A percentile compares a stretch with the other conserved stretches of the same genome.
phyloP scores from a whole-genome alignment of 92 coral and sea anemone species.

The Epizoanthus rinbou region DNA sequence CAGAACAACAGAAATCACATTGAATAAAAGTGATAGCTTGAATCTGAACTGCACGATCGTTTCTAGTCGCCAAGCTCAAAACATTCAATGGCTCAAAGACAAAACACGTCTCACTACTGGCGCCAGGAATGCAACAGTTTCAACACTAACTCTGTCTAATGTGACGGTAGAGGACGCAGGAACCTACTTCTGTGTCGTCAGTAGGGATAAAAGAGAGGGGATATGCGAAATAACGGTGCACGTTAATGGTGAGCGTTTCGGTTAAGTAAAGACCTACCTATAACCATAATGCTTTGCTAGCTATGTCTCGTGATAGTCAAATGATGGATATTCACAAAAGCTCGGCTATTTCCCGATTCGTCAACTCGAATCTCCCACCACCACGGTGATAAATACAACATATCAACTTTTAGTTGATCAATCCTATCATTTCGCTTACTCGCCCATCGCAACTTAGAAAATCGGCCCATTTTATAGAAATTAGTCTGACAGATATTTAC shows the following conservation, averaged over 20 bases:
- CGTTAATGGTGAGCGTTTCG: constrained; percentile 20
- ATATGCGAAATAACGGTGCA: constrained; percentile 15
- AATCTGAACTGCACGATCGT: constrained; percentile 7
- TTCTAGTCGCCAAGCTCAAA: constrained; percentile 28
- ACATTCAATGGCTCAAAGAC: constrained; percentile 23
- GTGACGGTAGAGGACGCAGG: constrained; percentile 2
- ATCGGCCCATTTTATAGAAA: too few species aligned
- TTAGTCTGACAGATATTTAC: too few species aligned
- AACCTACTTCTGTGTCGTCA: constrained; percentile 6
- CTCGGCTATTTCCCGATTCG: too few species aligned
- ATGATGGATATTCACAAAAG: too few species aligned
- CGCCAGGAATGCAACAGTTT: background rate
- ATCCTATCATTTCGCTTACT: too few species aligned
- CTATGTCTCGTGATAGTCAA: too few species aligned
- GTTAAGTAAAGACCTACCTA: background rate
- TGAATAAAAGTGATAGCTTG: background rate
- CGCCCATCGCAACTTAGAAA: too few species aligned
- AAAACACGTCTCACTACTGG: background rate
- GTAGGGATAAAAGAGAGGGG: background rate
- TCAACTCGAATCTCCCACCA: too few species aligned
- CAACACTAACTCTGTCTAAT: background rate
- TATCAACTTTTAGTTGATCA: too few species aligned
- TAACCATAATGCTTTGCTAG: too few species aligned
- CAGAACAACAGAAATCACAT: background rate
- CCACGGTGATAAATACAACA: too few species aligned